Evolutionary conservation across 2,797 vertebrate genomes (phyloP).

Genomic region (Tapera naevia): DNA sequence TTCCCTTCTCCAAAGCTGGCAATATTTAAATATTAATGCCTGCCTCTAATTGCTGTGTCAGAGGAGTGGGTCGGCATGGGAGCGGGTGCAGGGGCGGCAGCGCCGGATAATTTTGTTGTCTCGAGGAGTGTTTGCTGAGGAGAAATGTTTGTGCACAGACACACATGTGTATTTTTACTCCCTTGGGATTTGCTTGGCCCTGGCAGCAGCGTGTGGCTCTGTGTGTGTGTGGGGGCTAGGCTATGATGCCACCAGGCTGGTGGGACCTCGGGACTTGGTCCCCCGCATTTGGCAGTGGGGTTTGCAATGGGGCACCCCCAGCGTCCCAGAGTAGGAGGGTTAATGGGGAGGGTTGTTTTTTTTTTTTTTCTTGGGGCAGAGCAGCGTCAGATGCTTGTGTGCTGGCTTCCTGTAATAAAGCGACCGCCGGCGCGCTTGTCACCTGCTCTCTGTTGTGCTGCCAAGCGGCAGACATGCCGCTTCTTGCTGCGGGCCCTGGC

Average conservation of each 20-base stretch:
- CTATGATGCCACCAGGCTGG: not conserved
- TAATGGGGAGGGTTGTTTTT: not conserved
- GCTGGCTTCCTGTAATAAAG: slow-evolving; percentile 52
- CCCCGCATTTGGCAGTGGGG: no score
- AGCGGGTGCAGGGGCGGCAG: not conserved
- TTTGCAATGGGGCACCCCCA: not conserved
- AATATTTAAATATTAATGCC: slow-evolving; percentile 59
- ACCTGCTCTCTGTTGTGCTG: slow-evolving; percentile 60
- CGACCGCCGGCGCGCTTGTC: slow-evolving; percentile 48
- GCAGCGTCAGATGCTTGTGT: slow-evolving; percentile 5
- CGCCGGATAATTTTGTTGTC: slow-evolving; percentile 3
- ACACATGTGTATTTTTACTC: not conserved
- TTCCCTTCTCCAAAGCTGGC: slow-evolving; percentile 43
- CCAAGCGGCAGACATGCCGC: slow-evolving; percentile 66
- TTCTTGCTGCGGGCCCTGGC: slow-evolving; percentile 56
- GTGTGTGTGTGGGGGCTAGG: not conserved
- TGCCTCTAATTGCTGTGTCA: slow-evolving; percentile 47
- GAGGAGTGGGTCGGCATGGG: not conserved
- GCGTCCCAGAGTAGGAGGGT: not conserved
- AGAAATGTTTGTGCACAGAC: slow-evolving; percentile 5
- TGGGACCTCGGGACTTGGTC: not conserved
- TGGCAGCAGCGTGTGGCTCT: accelerated
- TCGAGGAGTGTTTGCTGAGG: not conserved
- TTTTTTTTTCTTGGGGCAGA: not conserved
- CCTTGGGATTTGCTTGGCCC: not conserved